phyloP scores from a whole-genome alignment of 1,140 invertebrate genomes.

The Agrypnia vestita region DNA sequence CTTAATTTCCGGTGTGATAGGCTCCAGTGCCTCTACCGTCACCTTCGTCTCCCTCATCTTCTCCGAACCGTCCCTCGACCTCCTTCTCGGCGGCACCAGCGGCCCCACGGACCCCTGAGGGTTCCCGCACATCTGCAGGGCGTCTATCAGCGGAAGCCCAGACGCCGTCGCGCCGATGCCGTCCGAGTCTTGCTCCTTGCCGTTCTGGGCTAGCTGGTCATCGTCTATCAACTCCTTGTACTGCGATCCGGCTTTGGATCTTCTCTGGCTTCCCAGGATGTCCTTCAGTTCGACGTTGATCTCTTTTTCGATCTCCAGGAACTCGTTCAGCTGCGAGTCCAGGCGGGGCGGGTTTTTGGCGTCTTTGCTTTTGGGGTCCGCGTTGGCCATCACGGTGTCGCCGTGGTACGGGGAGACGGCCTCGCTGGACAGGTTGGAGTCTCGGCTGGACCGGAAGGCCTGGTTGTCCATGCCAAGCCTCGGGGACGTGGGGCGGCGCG shows the following conservation, averaged over 20 bases:
- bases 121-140: conserved; percentile 14
- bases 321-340: background rate
- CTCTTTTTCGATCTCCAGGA: conserved; percentile 19
- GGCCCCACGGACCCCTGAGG: background rate
- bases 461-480: conserved; percentile 51
- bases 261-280: background rate
- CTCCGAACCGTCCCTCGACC: conserved; percentile 43
- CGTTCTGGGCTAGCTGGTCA: background rate
- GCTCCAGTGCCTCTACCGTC: background rate
- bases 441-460: conserved; percentile 49
- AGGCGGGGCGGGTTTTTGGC: background rate
- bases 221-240: background rate
- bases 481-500: background rate
- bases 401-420: conserved; percentile 14
- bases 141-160: conserved; percentile 19
- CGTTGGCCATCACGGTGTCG: background rate
- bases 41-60: conserved; percentile 3
- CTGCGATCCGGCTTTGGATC: background rate
- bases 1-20: conserved; percentile 10
- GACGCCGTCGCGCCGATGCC: conserved; percentile 1
- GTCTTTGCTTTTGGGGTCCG: background rate
- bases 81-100: conserved; percentile 37
- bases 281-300: background rate
- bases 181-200: background rate
- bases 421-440: conserved; percentile 35